Evolutionary conservation across 2,113 vertebrate species (phyloP).

Genomic region (Misgurnus mizolepis): DNA sequence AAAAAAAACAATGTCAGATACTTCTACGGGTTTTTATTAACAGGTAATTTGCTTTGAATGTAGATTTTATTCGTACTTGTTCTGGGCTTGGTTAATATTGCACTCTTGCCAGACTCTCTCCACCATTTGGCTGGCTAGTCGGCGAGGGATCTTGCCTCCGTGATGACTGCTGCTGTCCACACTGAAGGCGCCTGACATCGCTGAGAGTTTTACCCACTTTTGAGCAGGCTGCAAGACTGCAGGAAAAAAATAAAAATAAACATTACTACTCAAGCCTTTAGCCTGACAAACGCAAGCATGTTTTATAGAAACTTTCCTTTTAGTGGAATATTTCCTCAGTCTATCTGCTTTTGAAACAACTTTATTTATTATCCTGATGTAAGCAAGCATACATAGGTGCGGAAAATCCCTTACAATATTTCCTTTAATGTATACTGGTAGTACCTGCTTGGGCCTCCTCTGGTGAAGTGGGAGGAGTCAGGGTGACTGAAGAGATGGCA

Average conservation of each 20-base stretch:
- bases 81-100: constrained; percentile 95
- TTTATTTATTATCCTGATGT: too few species aligned
- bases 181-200: constrained; percentile 86
- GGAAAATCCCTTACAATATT: not conserved
- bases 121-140: constrained; percentile 89
- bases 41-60: not conserved
- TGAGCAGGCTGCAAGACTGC: constrained; percentile 91
- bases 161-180: constrained; percentile 92
- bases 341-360: too few species aligned
- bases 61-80: constrained; percentile 79
- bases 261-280: not conserved
- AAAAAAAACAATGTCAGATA: constrained; percentile 7
- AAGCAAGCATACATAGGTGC: too few species aligned
- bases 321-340: not conserved
- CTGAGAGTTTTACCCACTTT: constrained; percentile 92
- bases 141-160: constrained; percentile 92
- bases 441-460: constrained; percentile 95
- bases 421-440: not conserved
- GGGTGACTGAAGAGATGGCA: constrained; percentile 95
- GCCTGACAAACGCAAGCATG: not conserved
- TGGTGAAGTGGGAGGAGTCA: constrained; percentile 96
- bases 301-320: too few species aligned
- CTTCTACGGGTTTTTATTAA: not conserved
- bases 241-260: not conserved
- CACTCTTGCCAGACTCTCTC: constrained; percentile 99